These are phyloP conservation scores for Tachina lurida DNA, from an alignment of 2,888 invertebrate genomes.

Conservation along the genomic window DNA sequence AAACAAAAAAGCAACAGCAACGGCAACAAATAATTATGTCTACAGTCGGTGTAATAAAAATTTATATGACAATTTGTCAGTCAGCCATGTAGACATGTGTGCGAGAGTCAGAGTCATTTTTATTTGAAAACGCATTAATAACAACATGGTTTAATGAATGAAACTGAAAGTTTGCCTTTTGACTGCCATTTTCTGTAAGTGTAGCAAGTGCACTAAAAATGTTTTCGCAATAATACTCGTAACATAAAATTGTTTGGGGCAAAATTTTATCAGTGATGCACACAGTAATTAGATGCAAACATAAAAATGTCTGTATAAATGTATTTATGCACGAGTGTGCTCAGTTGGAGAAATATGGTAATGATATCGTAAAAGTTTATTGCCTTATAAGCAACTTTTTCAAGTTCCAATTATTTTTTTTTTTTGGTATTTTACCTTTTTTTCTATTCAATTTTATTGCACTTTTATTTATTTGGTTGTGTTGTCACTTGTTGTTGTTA, in stretches of 20 bases:
- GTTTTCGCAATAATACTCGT: not conserved
- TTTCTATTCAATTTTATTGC: constrained; percentile 70
- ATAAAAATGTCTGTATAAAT: too few relatives aligned
- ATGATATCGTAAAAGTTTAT: not conserved
- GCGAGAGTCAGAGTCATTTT: constrained; percentile 1
- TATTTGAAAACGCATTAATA: not conserved
- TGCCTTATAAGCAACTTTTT: constrained; percentile 2
- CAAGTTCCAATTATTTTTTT: constrained; percentile 55
- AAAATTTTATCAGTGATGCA: not conserved
- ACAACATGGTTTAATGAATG: constrained; percentile 32
- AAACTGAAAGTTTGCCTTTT: constrained; percentile 64
- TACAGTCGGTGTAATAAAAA: constrained; percentile 56
- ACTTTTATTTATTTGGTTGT: constrained; percentile 53
- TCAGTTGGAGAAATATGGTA: not conserved
- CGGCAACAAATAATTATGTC: constrained; percentile 28
- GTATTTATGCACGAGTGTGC: not conserved
- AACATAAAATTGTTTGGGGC: constrained; percentile 22
- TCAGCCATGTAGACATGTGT: not conserved
- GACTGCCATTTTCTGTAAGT: constrained; percentile 23
- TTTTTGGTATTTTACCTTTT: constrained; percentile 11
- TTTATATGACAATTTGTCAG: constrained; percentile 54
- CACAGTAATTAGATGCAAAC: constrained; percentile 36
- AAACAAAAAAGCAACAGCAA: not conserved
- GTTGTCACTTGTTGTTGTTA: constrained; percentile 60
- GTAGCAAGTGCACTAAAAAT: not conserved